A percentile compares a stretch with the other conserved stretches of the same genome.
phyloP scores from a whole-genome alignment of 2,113 vertebrate genomes.

The Larimichthys polyactis region DNA sequence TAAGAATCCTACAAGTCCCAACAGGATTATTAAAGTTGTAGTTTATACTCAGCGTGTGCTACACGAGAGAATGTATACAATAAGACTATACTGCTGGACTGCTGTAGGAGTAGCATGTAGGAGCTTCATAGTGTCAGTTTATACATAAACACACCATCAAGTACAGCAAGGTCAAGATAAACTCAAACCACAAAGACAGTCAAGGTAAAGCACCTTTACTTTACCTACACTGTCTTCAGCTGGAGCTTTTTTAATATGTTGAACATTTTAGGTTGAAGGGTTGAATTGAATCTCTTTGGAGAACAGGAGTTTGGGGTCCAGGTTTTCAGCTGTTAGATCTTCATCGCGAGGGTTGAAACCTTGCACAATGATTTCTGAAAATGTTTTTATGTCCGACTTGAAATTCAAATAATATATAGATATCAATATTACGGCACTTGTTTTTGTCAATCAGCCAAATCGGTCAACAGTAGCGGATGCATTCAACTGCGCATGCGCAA shows the following conservation, averaged over 20 bases:
- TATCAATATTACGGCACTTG: not conserved
- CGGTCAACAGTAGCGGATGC: not conserved
- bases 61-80: not conserved
- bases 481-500: not conserved
- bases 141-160: conserved; percentile 51
- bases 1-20: not conserved
- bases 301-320: not conserved
- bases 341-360: not conserved
- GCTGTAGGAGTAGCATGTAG: conserved; percentile 2
- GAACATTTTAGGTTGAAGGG: no score
- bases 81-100: not conserved
- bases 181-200: conserved; percentile 18
- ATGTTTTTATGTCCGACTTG: not conserved
- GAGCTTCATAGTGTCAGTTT: conserved; percentile 40
- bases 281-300: not conserved
- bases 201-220: not conserved
- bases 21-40: not conserved
- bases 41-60: not conserved
- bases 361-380: not conserved
- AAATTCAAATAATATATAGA: not conserved
- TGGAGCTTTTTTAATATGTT: not conserved
- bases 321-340: not conserved
- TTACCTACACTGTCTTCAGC: not conserved
- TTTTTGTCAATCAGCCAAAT: not conserved
- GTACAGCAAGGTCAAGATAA: conserved; percentile 50